Evolutionary conservation across 2,797 vertebrate species (phyloP), one percentile per base, ranked within the genome.

Genomic region (Characodon lateralis): DNA sequence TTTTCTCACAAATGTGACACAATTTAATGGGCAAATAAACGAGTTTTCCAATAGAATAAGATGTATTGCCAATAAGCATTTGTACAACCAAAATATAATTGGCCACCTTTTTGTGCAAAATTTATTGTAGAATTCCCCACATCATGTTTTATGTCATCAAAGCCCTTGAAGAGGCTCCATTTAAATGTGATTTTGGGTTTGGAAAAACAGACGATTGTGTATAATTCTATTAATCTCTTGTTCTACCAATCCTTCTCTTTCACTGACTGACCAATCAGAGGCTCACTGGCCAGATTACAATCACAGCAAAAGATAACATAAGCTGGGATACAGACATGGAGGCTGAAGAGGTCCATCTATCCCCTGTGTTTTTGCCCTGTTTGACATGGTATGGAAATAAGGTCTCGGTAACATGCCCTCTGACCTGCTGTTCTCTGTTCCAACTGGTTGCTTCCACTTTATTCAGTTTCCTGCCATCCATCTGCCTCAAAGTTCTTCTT

Each of bases 381-480:
- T 71, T 59, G 26, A 59, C 18, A 76, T n/a, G 69, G 50, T 65
- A 28, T 58, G 51, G 24, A 69, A 50, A 55, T 72, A 3, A 43
- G 58, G 46, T 59, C 77, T 84, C 75, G 73, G 74, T 79, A 80
- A 81, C 74, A 61, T 65, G 79, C 81, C 72, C 74, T 84, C 85
- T 78, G 81, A 72, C 87, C 71, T 86, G 82, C 69, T 66, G 39
- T 12, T n/a, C 12, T 73, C 74, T 72, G 73, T 73, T 87, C 56
- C 85, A 78, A 8, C 61, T 63, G 28, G 80, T 76, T 50, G 2
- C 81, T 82, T 41, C 18, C 35, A 66, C 55, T 26, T 56, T 55
- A 20, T 43, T 84, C 46, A 13, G 24, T 55, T 53, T 72, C 43
- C 6, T 28, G 72, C 71, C 43, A 65, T 39, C 51, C 28, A 56